Percentiles rank a stretch among this genome's conserved stretches.
Conservation (phyloP, 2,113 vertebrate genomes). For the Lates calcarifer region DNA sequence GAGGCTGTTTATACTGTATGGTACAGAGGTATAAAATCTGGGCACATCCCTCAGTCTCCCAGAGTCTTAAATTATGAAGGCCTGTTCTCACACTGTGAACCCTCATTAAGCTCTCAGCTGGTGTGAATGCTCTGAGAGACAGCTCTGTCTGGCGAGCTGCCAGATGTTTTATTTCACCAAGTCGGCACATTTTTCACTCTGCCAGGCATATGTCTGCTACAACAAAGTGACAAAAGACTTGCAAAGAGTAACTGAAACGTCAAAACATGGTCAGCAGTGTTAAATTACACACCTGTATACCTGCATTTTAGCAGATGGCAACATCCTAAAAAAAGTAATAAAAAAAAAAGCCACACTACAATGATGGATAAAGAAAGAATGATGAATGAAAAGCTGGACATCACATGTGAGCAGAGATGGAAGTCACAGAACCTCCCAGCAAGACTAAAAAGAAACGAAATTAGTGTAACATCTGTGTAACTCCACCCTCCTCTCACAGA, state of each 20-base stretch:
- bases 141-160: conserved; percentile 63
- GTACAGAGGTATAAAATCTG: conserved; percentile 55
- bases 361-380: neutral
- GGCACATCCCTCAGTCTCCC: conserved; percentile 66
- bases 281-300: conserved; percentile 39
- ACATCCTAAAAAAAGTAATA: neutral
- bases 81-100: conserved; percentile 69
- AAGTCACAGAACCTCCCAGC: neutral
- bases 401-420: neutral
- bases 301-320: neutral
- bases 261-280: conserved; percentile 30
- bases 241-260: conserved; percentile 38
- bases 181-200: conserved; percentile 72
- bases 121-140: conserved; percentile 69
- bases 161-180: conserved; percentile 78
- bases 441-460: neutral
- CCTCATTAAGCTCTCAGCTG: conserved; percentile 79
- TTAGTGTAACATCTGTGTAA: neutral
- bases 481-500: conserved; percentile 30
- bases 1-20: conserved; percentile 52
- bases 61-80: conserved; percentile 70
- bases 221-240: conserved; percentile 50
- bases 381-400: neutral
- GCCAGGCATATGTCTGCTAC: conserved; percentile 57
- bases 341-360: neutral